Evolutionary conservation across 2,888 invertebrate genomes (phyloP).

Genomic region (Boloria euphrosyne): DNA sequence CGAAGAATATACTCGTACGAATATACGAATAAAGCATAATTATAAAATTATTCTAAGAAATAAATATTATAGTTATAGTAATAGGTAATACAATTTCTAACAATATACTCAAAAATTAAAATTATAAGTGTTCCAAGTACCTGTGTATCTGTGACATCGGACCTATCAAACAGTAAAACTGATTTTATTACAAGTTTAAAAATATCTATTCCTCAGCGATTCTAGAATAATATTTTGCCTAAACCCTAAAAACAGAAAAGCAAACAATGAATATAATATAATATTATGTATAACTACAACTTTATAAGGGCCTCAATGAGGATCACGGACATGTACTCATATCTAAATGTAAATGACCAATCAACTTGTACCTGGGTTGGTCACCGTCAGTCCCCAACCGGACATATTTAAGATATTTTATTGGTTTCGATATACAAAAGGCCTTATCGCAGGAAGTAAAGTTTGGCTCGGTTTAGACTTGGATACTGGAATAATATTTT

Average conservation of each 20-base stretch:
- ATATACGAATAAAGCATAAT: no score
- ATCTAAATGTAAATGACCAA: slow-evolving; percentile 38
- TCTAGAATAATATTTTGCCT: no score
- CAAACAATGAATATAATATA: neutral
- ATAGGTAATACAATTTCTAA: no score
- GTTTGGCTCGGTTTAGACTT: slow-evolving; percentile 42
- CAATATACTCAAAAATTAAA: no score
- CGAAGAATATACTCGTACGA: no score
- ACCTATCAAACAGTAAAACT: no score
- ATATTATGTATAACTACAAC: slow-evolving; percentile 5
- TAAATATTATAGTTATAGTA: no score
- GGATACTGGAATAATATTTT: slow-evolving; percentile 5
- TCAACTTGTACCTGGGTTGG: slow-evolving; percentile 27
- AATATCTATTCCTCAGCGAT: no score
- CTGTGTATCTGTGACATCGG: no score
- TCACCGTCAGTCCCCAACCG: slow-evolving; percentile 57
- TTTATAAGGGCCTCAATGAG: neutral
- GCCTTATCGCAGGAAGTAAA: slow-evolving; percentile 74
- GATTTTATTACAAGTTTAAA: no score
- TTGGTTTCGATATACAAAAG: slow-evolving; percentile 80
- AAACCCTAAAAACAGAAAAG: neutral
- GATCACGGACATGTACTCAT: slow-evolving; percentile 15
- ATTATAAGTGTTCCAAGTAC: no score
- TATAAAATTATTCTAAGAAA: no score
- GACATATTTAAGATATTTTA: slow-evolving; percentile 80